Evolutionary conservation across 2,888 invertebrate species (phyloP).

Genomic region (Lithophane leautieri): DNA sequence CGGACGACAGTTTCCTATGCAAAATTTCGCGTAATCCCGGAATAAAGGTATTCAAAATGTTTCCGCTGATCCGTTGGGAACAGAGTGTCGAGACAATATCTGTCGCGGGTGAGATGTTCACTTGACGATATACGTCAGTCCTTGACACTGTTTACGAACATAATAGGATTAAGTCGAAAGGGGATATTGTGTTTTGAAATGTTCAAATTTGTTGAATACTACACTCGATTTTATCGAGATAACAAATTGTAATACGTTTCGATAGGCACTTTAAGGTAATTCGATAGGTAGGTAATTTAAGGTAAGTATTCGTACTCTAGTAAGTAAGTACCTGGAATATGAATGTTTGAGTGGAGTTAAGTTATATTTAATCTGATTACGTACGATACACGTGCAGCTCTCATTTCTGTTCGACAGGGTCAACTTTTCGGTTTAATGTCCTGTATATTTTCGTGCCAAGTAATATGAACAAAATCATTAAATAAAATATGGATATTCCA

Average conservation of each 20-base stretch:
- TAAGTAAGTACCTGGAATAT: conserved; percentile 32
- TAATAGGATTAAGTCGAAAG: conserved; percentile 86
- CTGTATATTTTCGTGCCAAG: background rate
- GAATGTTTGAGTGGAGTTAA: conserved; percentile 18
- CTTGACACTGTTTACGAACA: conserved; percentile 82
- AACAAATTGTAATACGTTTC: conserved; percentile 59
- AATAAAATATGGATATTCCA: conserved; percentile 19
- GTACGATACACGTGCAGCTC: conserved; percentile 29
- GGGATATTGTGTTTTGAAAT: conserved; percentile 81
- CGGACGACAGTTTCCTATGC: conserved; percentile 89
- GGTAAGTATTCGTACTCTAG: conserved; percentile 32
- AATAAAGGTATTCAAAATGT: conserved; percentile 86
- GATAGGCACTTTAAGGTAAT: conserved; percentile 40
- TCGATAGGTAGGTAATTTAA: conserved; percentile 40
- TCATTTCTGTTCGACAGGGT: background rate
- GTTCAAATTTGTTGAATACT: conserved; percentile 73
- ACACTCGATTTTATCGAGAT: conserved; percentile 68
- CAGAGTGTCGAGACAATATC: conserved; percentile 73
- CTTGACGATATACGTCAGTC: conserved; percentile 83
- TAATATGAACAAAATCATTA: conserved; percentile 14
- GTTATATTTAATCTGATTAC: conserved; percentile 28
- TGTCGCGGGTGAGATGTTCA: conserved; percentile 81
- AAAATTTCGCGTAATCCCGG: conserved; percentile 88
- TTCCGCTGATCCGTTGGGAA: conserved; percentile 80
- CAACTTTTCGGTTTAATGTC: background rate